Evolutionary conservation across 2,888 invertebrate genomes (phyloP), one percentile per base, ranked within the genome.

Genomic region (Leptopterna dolabrata): DNA sequence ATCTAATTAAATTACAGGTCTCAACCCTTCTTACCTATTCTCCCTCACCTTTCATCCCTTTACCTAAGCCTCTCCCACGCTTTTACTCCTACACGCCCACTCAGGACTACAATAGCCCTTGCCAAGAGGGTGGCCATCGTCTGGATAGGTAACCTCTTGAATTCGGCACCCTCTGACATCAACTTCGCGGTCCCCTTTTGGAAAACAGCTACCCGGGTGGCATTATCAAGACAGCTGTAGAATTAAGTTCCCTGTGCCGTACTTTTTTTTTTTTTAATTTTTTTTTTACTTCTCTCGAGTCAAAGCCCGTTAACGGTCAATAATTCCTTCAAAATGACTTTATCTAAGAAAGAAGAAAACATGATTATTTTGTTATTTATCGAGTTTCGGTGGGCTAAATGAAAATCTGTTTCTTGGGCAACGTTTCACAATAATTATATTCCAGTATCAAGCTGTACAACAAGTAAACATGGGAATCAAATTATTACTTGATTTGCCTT

Each of bases 1-100:
- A 63, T 63, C 63, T 63, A 63, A 63, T 63, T 63, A 63, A 63
- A 63, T 63, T 63, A 63, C 63, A 63, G 63, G 63, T 63, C 63
- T 63, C 24, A 63, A n/a, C 63, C 24, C 11, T 63, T 63, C 19
- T 0, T 0, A 0, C 24, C 24, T 63, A 24, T 63, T 24, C 9
- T 63, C 27, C 63, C 24, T 63, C 63, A 24, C 63, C 24, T 63
- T 24, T 19, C 11, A 19, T 19, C 63, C 14, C 16, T 51, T 63
- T 19, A 19, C 55, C 55, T 19, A 55, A 16, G 55, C 55, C n/a
- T 63, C 63, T 19, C 63, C 27, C 36, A 36, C 36, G 36, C 63
- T 13, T 24, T 24, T 63, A 24, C 24, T 24, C 24, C n/a, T 3
- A 63, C 63, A 63, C 63, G 63, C 63, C 63, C 24, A 63, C 63